These are phyloP conservation scores for Semotilus atromaculatus DNA, from an alignment of 2,797 vertebrate species.

Conservation along the genomic window DNA sequence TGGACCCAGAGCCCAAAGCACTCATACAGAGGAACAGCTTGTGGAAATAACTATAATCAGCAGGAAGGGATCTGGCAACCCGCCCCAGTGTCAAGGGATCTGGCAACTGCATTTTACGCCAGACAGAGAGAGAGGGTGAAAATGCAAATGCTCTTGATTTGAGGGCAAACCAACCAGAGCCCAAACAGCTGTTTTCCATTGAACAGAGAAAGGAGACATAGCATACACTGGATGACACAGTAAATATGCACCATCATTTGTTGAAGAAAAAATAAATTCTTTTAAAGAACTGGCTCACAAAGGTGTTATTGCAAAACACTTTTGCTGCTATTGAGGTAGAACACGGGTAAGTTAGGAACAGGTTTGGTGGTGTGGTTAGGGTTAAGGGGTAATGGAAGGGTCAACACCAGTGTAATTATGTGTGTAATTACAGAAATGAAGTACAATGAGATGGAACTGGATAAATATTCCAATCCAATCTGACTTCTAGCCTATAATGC, in stretches of 20 bases:
- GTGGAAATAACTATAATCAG: constrained; percentile 80
- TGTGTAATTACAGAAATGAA: neutral
- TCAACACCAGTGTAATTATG: neutral
- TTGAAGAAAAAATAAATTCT: neutral
- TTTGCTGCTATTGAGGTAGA: neutral
- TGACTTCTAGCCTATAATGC: too few species aligned
- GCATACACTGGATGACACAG: constrained; percentile 2
- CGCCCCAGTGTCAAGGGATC: constrained; percentile 57
- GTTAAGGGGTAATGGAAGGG: neutral
- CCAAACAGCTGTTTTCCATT: constrained; percentile 76
- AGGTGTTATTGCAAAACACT: neutral
- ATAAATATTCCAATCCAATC: too few species aligned
- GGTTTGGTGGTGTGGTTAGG: neutral
- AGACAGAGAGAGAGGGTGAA: constrained; percentile 61
- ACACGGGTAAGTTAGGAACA: neutral
- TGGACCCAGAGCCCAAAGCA: constrained; percentile 46
- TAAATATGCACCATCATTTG: constrained; percentile 6
- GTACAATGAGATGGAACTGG: neutral
- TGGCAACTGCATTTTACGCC: constrained; percentile 62
- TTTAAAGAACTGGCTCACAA: neutral
- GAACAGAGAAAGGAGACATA: neutral
- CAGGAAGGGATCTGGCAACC: constrained; percentile 62
- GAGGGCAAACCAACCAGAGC: constrained; percentile 48
- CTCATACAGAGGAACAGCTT: constrained; percentile 71
- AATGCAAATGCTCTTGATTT: constrained; percentile 63